A percentile compares a stretch with the other conserved stretches of the same genome.
phyloP scores from a whole-genome alignment of 2,113 vertebrate genomes.

The Dinomys branickii region DNA sequence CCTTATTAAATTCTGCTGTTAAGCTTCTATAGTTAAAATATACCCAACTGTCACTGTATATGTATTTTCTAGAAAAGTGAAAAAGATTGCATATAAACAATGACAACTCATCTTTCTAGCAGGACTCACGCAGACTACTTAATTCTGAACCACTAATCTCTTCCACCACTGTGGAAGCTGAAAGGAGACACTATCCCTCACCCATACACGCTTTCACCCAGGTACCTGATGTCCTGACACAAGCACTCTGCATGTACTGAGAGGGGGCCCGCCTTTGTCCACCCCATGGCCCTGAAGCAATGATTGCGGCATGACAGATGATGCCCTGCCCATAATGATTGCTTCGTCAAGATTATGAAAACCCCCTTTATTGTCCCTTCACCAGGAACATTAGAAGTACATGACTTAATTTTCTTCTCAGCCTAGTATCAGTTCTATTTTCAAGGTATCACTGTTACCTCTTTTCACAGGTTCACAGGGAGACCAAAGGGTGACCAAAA shows the following conservation, averaged over 20 bases:
- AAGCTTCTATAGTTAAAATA: background rate
- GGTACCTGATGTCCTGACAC: background rate
- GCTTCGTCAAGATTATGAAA: background rate
- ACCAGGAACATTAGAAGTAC: background rate
- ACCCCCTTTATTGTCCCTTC: background rate
- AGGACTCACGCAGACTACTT: background rate
- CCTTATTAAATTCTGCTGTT: conserved; percentile 4
- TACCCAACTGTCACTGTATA: background rate
- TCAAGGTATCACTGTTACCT: background rate
- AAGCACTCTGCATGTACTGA: background rate
- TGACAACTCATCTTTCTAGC: background rate
- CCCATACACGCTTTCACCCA: background rate
- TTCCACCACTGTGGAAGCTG: background rate
- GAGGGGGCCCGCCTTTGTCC: background rate
- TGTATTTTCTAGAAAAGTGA: conserved; percentile 14
- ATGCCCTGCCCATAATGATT: background rate
- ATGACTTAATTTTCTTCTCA: background rate
- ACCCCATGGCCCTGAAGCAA: background rate
- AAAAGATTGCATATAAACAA: background rate
- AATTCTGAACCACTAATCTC: background rate
- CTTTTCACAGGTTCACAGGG: background rate
- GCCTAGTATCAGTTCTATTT: background rate
- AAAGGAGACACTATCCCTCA: fast-evolving
- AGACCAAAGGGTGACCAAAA: background rate
- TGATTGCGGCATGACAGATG: background rate